Base-by-base conservation (phyloP, 2,888 invertebrate species). In the Seira musarum region DNA sequence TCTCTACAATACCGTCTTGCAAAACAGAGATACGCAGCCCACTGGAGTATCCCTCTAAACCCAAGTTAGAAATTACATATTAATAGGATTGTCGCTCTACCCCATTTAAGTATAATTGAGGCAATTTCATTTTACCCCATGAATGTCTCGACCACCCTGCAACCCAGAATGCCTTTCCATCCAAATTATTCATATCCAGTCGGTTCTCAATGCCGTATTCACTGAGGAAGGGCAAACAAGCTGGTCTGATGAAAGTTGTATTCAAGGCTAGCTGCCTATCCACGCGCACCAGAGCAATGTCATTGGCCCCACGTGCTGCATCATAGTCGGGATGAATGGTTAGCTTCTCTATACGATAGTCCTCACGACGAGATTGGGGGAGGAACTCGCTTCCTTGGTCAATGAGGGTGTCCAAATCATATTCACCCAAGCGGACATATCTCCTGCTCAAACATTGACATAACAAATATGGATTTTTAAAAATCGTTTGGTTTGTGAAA, bases 201-300 rank as follows among this genome's bases (percentile, higher is more conserved):
- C 57, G 65, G 22, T 22, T 35, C 35, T 68, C 69, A 53, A 74
- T 46, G 2, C 57, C 79, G 40, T 68, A 79, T 57, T 65, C 64
- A 8, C 35, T 64, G 15, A 63, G 1, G 22, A 76, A 76, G 5
- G 76, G 76, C 21, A 76, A 64, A 25, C 76, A 76, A 0, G 64
- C 64, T 6, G 69, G 15, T 21, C 61, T 80, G 46, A 70, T 75
- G 53, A 75, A 75, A 8, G 75, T 75, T 3, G 75, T 61, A 40
- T 80, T 75, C 19, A 75, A 21, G 13, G 61, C 40, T 10, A 75
- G 46, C 8, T 60, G 61, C 21, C 35, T 67, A 13, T 66, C 63
- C 1, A 85, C 64, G n/a, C 78, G 74, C 21, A 85, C 78, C 0
- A 85, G 61, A 2, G 83, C 82, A 64, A 85, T 83, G 30, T 85